Evolutionary conservation across 2,888 invertebrate species (phyloP).

Genomic region (Amphipoea oculea): DNA sequence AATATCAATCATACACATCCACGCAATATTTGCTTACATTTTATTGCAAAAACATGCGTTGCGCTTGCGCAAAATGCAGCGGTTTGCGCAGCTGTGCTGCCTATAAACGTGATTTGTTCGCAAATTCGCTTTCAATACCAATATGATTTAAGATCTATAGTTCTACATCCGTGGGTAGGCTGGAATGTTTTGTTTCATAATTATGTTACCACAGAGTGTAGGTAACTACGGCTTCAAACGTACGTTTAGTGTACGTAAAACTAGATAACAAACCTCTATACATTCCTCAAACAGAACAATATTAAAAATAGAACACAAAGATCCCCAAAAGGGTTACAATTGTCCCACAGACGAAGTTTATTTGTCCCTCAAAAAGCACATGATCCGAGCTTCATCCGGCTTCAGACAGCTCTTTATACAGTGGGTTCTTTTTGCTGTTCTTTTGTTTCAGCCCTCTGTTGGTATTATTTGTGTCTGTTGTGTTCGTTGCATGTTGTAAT

Average conservation of each 20-base stretch:
- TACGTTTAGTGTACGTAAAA: conserved; percentile 10
- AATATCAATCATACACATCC: conserved; percentile 9
- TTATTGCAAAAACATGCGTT: background rate
- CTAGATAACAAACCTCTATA: background rate
- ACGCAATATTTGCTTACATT: conserved; percentile 11
- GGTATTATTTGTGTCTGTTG: conserved; percentile 13
- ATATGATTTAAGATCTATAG: conserved; percentile 56
- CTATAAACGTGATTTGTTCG: conserved; percentile 55
- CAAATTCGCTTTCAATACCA: conserved; percentile 54
- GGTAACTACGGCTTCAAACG: conserved; percentile 19
- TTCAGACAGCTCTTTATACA: conserved; percentile 29
- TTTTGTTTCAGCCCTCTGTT: conserved; percentile 23
- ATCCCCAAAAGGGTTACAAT: conserved; percentile 2
- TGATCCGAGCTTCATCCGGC: conserved; percentile 28
- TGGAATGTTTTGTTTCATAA: conserved; percentile 44
- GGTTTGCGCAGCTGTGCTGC: conserved; percentile 54
- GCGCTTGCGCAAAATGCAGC: conserved; percentile 10
- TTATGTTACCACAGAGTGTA: conserved; percentile 21
- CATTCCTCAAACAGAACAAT: background rate
- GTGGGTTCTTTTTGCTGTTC: conserved; percentile 10
- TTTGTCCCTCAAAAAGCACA: conserved; percentile 24
- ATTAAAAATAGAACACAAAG: conserved; percentile 7
- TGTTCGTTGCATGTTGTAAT: conserved; percentile 12
- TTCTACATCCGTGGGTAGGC: conserved; percentile 27
- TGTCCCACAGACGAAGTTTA: conserved; percentile 10